Evolutionary conservation across 1,140 invertebrate genomes (phyloP), one percentile per base, ranked within the genome.

Genomic region (Proctacanthus coquilletti): DNA sequence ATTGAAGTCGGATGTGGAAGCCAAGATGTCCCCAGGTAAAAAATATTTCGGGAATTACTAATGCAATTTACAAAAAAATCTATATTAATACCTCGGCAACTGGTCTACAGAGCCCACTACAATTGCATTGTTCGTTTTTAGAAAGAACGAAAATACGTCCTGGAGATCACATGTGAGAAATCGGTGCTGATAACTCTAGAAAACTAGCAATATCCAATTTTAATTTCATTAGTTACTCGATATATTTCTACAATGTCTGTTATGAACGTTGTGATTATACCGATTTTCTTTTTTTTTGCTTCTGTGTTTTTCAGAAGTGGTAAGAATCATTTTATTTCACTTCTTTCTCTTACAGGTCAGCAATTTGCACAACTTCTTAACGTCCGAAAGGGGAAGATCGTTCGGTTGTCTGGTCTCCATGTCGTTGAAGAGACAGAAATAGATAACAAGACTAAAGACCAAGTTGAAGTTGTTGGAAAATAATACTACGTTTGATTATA

Each of bases 1-100:
- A 19, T 51, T 72, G 8, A 72, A 74, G 53, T 49, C 63, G 18
- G 67, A 75, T 23, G 68, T 69, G 48, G 72, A 76, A 38, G 42
- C 57, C 21, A 38, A 56, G 4, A 46, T 67, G 35, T 56, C 68
- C 5, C 69, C 73, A 53, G 65, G 71, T 65, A 44, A 23, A 15
- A 36, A 17, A 18, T 30, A 34, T 14, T 32, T 36, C 27, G 10
- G 8, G 33, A 34, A 18, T 18, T 31, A 14, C 11, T 38, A 13
- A 30, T 14, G n/a, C 25, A 18, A 21, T 5, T 17, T 18, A 18
- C 11, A 34, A 34, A 17, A 6, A 34, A 15, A 5, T 31, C 15
- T 31, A 31, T 6, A 5, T 31, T 6, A 8, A 8, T 13, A 33
- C 10, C 33, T 20, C 14, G 33, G 33, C 19, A 4, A 20, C 9